Evolutionary conservation across 37 sponge, comb jelly and placozoan species (phyloP).

Genomic region (Crambe crambe): DNA sequence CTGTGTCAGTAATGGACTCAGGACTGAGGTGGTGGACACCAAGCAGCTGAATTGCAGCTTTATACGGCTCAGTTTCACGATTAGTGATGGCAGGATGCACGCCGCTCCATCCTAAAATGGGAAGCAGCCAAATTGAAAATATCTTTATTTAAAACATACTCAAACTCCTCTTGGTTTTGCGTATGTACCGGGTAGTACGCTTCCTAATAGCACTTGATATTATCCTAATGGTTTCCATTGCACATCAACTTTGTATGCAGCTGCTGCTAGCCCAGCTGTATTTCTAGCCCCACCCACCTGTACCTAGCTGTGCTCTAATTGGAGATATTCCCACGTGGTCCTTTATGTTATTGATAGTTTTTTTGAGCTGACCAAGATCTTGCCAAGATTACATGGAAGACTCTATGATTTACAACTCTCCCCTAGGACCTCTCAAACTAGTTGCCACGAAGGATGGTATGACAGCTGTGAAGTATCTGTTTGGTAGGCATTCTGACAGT

Average conservation of each 20-base stretch:
- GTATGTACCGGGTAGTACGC: neutral
- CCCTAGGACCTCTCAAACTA: conserved; percentile 54
- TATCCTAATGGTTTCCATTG: neutral
- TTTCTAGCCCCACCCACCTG: neutral
- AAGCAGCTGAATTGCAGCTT: conserved; percentile 24
- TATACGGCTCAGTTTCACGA: conserved; percentile 29
- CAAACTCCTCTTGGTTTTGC: neutral
- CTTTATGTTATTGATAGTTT: too few relatives aligned
- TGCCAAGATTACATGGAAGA: neutral
- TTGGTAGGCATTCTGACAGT: conserved; percentile 43
- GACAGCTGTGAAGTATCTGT: conserved; percentile 37
- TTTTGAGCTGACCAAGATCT: too few relatives aligned
- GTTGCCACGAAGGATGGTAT: conserved; percentile 33
- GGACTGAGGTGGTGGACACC: conserved; percentile 22
- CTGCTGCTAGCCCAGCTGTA: neutral
- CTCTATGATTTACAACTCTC: conserved; percentile 42
- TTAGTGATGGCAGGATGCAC: conserved; percentile 19
- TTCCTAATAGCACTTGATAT: neutral
- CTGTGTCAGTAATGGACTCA: conserved; percentile 6
- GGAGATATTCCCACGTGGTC: too few relatives aligned
- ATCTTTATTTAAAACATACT: neutral
- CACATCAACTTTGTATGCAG: neutral
- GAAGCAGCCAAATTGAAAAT: neutral
- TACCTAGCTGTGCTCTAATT: neutral
- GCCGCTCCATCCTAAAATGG: neutral